phyloP scores from a whole-genome alignment of 2,113 vertebrate species.

The Cromileptes altivelis region DNA sequence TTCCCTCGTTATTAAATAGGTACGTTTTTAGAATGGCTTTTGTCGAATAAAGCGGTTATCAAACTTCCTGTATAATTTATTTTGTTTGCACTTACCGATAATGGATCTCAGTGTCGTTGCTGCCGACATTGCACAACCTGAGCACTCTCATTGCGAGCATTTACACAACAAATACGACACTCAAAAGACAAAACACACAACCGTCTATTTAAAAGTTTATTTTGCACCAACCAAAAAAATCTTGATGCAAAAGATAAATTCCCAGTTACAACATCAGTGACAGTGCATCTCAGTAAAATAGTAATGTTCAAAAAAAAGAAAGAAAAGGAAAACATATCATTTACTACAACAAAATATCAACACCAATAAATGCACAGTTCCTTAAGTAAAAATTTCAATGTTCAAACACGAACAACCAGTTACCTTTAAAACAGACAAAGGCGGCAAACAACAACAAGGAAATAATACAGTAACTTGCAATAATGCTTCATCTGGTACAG shows the following conservation, averaged over 20 bases:
- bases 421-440: constrained; percentile 60
- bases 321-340: constrained; percentile 40
- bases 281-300: constrained; percentile 77
- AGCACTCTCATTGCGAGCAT: not conserved
- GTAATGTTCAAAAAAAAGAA: constrained; percentile 62
- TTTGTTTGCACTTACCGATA: not conserved
- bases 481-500: constrained; percentile 66
- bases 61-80: constrained; percentile 3
- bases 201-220: constrained; percentile 76
- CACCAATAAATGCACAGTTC: constrained; percentile 65
- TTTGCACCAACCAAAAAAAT: constrained; percentile 72
- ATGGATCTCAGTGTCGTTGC: not conserved
- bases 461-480: constrained; percentile 72
- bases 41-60: not conserved
- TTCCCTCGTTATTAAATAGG: not conserved
- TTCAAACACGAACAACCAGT: constrained; percentile 64
- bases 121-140: not conserved
- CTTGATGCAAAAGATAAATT: constrained; percentile 71
- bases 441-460: constrained; percentile 30
- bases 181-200: not conserved
- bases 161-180: not conserved
- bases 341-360: constrained; percentile 69
- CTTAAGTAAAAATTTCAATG: constrained; percentile 52
- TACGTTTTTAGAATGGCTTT: not conserved
- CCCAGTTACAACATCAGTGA: constrained; percentile 74